Base-by-base conservation (phyloP, 2,888 invertebrate genomes). In the Campoletis raptor region DNA sequence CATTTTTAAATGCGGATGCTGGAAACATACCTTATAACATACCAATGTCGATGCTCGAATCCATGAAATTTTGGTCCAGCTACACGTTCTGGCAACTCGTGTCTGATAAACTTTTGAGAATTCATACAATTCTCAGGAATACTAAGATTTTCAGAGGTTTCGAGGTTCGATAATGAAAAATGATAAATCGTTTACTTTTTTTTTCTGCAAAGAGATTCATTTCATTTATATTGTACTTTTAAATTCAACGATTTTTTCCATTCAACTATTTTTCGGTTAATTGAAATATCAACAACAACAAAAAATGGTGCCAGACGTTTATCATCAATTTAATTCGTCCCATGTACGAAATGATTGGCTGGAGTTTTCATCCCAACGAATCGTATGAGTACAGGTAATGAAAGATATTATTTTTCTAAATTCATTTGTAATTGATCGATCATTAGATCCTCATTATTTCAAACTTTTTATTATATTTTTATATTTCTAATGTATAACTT, bases 1-100 rank as follows among this genome's bases (percentile, higher is more conserved):
- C 90, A 36, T 88, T 90, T 24, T 66, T 89, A 9, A 45, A 89
- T 45, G 89, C 89, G 37, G 87, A 85, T 21, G 78, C 86, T 30
- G 52, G 73, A 7, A 80, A 69, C 37, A 76, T 88, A 57, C 57
- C 83, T 12, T 89, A 87, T 48, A 24, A 10, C 37, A n/a, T 76
- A 37, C 84, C 85, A 12, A 83, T 89, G 85, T 85, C 84, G 37
- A 73, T 90, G 81, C 81, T 87, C 40, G 83, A 84, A 69, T 84
- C 87, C 80, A 82, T 90, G n/a, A n/a, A n/a, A 42, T 83, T 80
- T 54, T 86, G 88, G 40, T 70, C 70, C 3, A 81, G 70, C 57
- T 85, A 85, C 83, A 83, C 88, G 30, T 85, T 88, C 3, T 90
- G 90, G 90, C 78, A 30, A 2, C 72, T 90, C 12, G 78, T 81